Base-by-base conservation (phyloP, 2,888 invertebrate genomes). In the Amblyjoppa fuscipennis region DNA sequence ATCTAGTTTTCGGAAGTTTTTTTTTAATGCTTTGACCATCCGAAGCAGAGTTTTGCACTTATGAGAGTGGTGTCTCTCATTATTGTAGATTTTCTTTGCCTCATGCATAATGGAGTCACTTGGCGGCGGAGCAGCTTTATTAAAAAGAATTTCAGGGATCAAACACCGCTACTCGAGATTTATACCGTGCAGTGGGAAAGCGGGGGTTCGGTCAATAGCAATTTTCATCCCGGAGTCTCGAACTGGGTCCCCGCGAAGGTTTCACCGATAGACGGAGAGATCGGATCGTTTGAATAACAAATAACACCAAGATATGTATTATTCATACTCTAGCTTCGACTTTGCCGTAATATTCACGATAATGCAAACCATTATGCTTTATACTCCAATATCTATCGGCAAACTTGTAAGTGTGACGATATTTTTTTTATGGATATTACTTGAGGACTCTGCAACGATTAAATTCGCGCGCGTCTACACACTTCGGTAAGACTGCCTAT, bases 241-340 rank as follows among this genome's bases (percentile, higher is more conserved):
- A 84, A 84, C 68, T 81, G 38, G 56, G 31, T 68, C 68, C 28
- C 68, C 68, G 73, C 56, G 11, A 68, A 49, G 71, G 59, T 59
- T 53, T 80, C 66, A 51, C 66, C 68, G 66, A 77, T 61, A 45
- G 53, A 78, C 77, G 16, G 68, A 41, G 51, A 51, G 68, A 77
- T 68, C 70, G 80, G 38, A 73, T 77, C 70, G 83, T 81, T 87
- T 87, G 86, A 87, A 87, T 87, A 85, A 86, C 83, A 86, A 87
- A 87, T 80, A 80, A 77, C 49, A 74, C 74, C 74, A 66, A 51
- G 70, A 78, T 64, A 83, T 85, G 71, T 75, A 86, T 87, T 85
- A 86, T 86, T 87, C 86, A 87, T 81, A 53, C 66, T 71, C 25
- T 61, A 25, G 41, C 66, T 81, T 51, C 66, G 68, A 61, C 71